Evolutionary conservation across 2,888 invertebrate species (phyloP), one percentile per base, ranked within the genome.

Genomic region (Microctonus hyperodae): DNA sequence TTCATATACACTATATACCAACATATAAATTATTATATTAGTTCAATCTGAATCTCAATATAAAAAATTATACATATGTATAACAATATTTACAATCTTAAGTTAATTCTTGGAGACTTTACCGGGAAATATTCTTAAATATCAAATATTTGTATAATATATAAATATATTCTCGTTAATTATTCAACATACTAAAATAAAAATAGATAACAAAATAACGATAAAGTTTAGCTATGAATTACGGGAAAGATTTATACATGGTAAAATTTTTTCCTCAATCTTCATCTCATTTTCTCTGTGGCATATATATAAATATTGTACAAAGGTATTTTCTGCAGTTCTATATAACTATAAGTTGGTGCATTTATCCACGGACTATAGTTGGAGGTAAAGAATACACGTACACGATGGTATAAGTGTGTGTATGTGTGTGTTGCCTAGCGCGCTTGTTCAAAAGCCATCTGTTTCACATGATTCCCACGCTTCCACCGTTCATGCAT

Each of bases 391-490:
- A n/a, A n/a, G n/a, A 35, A 35, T 35, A 35, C n/a, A n/a, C n/a
- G n/a, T 35, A 35, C 35, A 11, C 13, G 35, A 35, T 35, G 13
- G 48, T 22, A 23, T 13, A 40, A 40, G 40, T 11, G n/a, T 13
- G n/a, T n/a, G 3, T n/a, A 40, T 10, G 2, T 11, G 40, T 40
- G 40, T 2, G 40, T 13, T 40, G 4, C 61, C 35, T 23, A 13
- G n/a, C 11, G 16, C 70, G 64, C 37, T 64, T 71, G 74, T 72
- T 71, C 78, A 3, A 80, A 77, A 78, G 80, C 78, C 80, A 79
- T 80, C 79, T 79, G 81, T 79, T 78, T 79, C 79, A 77, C 77
- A 79, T 74, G 77, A 78, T 82, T 83, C 82, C 81, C 83, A 82
- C 83, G 81, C 82, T 82, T 81, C 81, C 81, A 78, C 78, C 78